Conservation (phyloP, 2,113 vertebrate species). For the Scolopax mira region DNA sequence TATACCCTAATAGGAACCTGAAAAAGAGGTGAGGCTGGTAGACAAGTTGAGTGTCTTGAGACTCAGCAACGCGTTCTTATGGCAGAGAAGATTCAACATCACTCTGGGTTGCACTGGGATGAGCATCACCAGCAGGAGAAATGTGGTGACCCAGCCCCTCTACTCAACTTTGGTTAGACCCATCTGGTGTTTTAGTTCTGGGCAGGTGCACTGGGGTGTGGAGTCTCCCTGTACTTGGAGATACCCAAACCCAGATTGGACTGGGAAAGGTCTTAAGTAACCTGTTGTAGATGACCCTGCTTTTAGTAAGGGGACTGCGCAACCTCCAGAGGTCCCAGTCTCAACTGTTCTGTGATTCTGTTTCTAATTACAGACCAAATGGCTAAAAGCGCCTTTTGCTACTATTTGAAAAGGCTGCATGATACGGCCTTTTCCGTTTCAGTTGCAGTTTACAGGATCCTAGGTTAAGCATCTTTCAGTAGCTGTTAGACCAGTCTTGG, state of each 20-base stretch:
- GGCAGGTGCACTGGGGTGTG: neutral
- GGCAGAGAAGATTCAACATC: neutral
- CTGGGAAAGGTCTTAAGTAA: neutral
- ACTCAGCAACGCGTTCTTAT: neutral
- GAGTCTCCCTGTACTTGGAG: neutral
- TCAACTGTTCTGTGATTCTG: neutral
- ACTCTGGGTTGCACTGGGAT: neutral
- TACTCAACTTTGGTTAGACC: accelerated
- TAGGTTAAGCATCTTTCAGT: neutral
- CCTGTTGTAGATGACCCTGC: neutral
- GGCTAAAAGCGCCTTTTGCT: neutral
- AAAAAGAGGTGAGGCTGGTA: neutral
- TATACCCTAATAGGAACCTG: neutral
- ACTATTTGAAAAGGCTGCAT: neutral
- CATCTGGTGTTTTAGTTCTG: neutral
- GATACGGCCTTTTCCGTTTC: neutral
- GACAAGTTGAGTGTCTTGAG: neutral
- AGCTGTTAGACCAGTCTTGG: conserved; percentile 21
- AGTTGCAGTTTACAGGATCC: neutral
- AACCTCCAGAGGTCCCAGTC: neutral
- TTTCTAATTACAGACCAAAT: neutral
- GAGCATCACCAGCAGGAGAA: neutral
- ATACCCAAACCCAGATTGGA: neutral
- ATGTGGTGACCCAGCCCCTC: neutral
- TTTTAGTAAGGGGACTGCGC: neutral